phyloP scores from a whole-genome alignment of 1,140 invertebrate genomes.

The Triops longicaudatus region DNA sequence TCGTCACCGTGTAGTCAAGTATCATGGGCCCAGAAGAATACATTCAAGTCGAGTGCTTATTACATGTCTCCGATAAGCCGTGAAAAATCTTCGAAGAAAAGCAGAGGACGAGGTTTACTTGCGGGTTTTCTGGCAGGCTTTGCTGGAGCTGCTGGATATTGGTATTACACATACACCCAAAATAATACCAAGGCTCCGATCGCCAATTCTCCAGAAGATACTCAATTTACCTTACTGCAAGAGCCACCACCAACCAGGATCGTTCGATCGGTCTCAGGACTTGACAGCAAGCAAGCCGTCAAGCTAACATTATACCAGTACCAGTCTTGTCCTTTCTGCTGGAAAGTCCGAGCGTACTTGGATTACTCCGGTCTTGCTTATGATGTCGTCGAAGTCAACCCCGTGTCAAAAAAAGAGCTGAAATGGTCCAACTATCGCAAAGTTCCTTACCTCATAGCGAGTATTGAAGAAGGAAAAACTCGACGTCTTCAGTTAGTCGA shows the following conservation, averaged over 20 bases:
- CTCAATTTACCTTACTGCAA: slow-evolving; percentile 41
- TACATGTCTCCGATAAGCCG: background rate
- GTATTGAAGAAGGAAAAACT: slow-evolving; percentile 48
- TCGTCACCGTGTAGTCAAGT: background rate
- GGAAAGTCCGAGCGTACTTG: slow-evolving; percentile 88
- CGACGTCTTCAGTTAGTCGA: slow-evolving; percentile 57
- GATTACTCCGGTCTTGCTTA: slow-evolving; percentile 92
- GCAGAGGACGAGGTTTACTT: background rate
- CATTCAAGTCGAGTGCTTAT: background rate
- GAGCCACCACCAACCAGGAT: slow-evolving; percentile 43
- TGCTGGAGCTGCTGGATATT: slow-evolving; percentile 39
- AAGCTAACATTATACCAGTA: slow-evolving; percentile 90
- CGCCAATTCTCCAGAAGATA: slow-evolving; percentile 40
- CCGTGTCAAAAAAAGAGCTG: slow-evolving; percentile 78
- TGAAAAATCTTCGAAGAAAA: slow-evolving; percentile 21
- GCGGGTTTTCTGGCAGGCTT: slow-evolving; percentile 23
- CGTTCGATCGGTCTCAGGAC: slow-evolving; percentile 39
- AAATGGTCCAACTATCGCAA: slow-evolving; percentile 93
- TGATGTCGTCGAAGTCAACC: slow-evolving; percentile 93
- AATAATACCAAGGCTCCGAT: slow-evolving; percentile 40
- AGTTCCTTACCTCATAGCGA: slow-evolving; percentile 83
- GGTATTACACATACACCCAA: slow-evolving; percentile 39
- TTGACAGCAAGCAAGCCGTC: slow-evolving; percentile 57
- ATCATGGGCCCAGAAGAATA: background rate
- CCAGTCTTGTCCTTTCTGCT: slow-evolving; percentile 97